Evolutionary conservation across 2,113 vertebrate species (phyloP).

Genomic region (Anhinga anhinga): DNA sequence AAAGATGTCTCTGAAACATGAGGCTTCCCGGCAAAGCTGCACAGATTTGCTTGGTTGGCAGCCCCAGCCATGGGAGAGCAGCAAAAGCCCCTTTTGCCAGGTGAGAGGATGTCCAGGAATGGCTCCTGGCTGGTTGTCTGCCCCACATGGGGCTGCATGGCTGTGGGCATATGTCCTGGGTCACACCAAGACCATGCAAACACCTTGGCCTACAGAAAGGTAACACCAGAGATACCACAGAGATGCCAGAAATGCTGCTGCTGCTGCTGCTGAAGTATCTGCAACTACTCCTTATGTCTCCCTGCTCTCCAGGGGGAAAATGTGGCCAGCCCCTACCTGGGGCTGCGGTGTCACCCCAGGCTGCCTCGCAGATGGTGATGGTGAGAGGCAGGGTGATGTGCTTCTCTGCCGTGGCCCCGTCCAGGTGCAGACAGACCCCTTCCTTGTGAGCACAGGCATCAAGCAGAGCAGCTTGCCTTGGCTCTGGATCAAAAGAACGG

Average conservation of each 20-base stretch:
- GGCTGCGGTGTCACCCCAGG: not conserved
- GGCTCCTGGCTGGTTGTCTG: not conserved
- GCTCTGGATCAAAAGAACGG: accelerated
- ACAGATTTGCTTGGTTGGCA: not conserved
- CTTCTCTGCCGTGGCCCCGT: not conserved
- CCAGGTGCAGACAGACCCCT: not conserved
- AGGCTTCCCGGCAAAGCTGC: not conserved
- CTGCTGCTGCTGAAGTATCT: not conserved
- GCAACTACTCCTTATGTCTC: not conserved
- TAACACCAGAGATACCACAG: not conserved
- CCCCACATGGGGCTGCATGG: accelerated
- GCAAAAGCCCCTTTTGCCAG: not conserved
- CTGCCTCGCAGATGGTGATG: not conserved
- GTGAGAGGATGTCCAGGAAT: not conserved
- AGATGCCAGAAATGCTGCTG: not conserved
- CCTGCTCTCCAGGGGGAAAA: not conserved
- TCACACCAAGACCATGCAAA: not conserved
- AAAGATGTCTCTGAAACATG: not conserved
- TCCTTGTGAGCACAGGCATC: not conserved
- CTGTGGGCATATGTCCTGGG: not conserved
- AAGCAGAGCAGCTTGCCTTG: not conserved
- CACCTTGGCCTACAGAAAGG: not conserved
- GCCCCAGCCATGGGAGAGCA: not conserved
- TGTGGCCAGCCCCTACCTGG: not conserved
- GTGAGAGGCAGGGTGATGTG: not conserved